These are phyloP conservation scores for Pholis gunnellus DNA, from an alignment of 2,113 vertebrate species.

Conservation along the genomic window DNA sequence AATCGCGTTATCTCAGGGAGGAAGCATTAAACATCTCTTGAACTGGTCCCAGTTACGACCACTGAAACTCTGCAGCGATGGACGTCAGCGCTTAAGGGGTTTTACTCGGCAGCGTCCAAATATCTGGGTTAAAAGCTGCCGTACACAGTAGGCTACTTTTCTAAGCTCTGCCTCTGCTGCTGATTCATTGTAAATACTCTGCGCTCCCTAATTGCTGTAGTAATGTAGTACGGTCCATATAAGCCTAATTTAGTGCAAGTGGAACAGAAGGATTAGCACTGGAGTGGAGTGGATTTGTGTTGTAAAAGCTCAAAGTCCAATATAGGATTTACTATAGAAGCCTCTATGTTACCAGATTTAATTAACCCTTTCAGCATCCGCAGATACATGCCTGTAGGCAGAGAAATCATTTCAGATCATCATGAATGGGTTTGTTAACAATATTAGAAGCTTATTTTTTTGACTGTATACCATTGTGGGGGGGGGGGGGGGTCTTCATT, in stretches of 20 bases:
- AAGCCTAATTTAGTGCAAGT: constrained; percentile 37
- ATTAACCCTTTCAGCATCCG: constrained; percentile 4
- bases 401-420: background rate
- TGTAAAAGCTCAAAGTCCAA: constrained; percentile 23
- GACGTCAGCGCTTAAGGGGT: background rate
- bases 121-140: background rate
- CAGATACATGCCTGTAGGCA: background rate
- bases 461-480: background rate
- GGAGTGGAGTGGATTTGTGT: constrained; percentile 47
- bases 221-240: constrained; percentile 55
- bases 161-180: constrained; percentile 10
- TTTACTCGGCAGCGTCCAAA: background rate
- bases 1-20: constrained; percentile 24
- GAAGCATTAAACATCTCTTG: background rate
- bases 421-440: background rate
- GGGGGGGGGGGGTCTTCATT: background rate
- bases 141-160: background rate
- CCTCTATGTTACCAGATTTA: background rate
- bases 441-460: constrained; percentile 8
- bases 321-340: background rate
- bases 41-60: background rate
- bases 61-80: background rate
- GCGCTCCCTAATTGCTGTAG: constrained; percentile 34
- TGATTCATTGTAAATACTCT: constrained; percentile 23
- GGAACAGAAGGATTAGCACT: constrained; percentile 37